A percentile compares a stretch with the other conserved stretches of the same genome.
These are phyloP conservation scores for Pogona vitticeps DNA, from an alignment of 2,113 vertebrate genomes.

Conservation along the genomic window DNA sequence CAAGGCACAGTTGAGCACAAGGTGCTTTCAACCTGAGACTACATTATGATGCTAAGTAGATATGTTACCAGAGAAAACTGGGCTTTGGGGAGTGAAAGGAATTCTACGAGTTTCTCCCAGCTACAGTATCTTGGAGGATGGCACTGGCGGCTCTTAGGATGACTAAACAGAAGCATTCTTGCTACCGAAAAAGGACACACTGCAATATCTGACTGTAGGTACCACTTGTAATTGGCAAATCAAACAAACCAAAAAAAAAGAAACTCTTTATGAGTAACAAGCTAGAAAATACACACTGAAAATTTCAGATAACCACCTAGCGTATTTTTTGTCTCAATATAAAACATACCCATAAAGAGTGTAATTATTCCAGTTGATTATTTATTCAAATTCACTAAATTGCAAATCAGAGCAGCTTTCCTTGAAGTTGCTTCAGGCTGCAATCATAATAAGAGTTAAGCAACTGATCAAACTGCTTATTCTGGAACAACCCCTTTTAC, in stretches of 20 bases:
- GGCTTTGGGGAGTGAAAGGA: neutral
- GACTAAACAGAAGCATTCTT: neutral
- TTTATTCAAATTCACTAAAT: neutral
- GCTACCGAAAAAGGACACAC: neutral
- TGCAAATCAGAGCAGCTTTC: neutral
- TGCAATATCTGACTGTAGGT: neutral
- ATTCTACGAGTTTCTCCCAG: neutral
- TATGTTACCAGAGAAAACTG: neutral
- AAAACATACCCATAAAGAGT: slow-evolving; percentile 8
- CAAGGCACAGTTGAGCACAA: neutral
- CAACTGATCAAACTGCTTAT: neutral
- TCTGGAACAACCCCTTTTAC: neutral
- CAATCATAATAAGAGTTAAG: neutral
- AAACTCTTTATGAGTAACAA: neutral
- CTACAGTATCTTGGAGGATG: neutral
- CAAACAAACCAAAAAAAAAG: no score
- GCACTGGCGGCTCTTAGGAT: neutral
- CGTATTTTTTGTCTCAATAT: neutral
- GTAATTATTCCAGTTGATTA: neutral
- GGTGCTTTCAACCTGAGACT: neutral
- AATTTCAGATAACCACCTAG: neutral
- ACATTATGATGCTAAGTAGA: neutral
- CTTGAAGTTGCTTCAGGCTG: neutral
- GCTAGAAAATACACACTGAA: neutral
- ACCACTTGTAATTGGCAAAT: neutral